These are phyloP conservation scores for Lanius collurio DNA, from an alignment of 2,113 vertebrate genomes.

Conservation along the genomic window DNA sequence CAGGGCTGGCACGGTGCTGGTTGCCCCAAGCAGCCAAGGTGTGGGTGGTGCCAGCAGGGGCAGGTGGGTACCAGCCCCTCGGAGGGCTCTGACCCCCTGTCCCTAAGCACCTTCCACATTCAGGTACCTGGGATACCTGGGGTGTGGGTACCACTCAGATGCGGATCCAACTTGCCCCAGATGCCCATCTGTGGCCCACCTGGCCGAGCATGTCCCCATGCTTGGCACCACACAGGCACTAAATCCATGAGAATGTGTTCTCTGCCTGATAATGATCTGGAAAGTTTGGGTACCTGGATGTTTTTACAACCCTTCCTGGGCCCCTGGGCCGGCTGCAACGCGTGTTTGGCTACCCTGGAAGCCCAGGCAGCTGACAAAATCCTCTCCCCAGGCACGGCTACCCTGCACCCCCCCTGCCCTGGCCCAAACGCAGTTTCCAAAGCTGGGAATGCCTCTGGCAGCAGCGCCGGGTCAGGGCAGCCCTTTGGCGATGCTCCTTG, in stretches of 20 bases:
- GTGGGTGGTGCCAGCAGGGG: accelerated
- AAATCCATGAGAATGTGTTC: accelerated
- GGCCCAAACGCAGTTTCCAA: not conserved
- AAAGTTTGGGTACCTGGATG: not conserved
- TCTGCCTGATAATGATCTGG: not conserved
- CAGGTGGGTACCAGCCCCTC: not conserved
- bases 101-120: not conserved
- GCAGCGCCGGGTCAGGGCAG: not conserved
- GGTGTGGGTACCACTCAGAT: too few species aligned
- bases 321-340: not conserved
- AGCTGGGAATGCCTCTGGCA: not conserved
- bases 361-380: not conserved
- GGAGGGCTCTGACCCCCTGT: accelerated
- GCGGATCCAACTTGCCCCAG: accelerated
- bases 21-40: not conserved
- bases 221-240: not conserved
- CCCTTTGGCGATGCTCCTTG: not conserved
- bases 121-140: accelerated
- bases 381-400: not conserved
- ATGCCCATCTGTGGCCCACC: accelerated
- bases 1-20: accelerated
- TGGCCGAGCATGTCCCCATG: accelerated
- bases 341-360: not conserved
- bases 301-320: not conserved
- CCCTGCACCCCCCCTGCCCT: not conserved